Conservation (phyloP, 2,113 vertebrate species). For the Otolemur garnettii region DNA sequence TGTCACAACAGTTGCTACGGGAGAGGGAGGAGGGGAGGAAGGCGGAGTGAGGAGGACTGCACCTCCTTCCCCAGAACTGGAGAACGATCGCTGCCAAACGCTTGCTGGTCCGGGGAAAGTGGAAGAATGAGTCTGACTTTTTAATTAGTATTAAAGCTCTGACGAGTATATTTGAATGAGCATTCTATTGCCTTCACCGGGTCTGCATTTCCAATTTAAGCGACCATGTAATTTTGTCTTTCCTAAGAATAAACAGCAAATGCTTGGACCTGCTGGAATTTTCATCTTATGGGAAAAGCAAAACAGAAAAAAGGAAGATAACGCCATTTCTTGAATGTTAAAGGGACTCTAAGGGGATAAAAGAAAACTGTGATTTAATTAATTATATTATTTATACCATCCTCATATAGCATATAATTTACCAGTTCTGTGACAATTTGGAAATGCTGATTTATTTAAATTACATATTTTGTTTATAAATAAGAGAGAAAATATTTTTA, state of each 20-base stretch:
- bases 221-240: background rate
- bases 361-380: background rate
- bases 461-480: background rate
- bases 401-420: background rate
- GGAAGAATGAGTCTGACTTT: background rate
- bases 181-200: background rate
- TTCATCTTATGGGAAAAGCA: background rate
- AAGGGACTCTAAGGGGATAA: background rate
- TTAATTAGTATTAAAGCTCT: background rate
- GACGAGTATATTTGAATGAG: background rate
- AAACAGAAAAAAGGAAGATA: background rate
- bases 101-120: background rate
- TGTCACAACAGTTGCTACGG: background rate
- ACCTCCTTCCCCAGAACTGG: background rate
- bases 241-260: background rate
- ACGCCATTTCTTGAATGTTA: background rate
- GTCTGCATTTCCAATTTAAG: background rate
- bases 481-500: background rate
- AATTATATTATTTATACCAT: background rate
- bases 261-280: background rate
- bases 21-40: background rate
- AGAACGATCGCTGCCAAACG: background rate
- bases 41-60: background rate
- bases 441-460: background rate
- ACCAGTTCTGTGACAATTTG: background rate